phyloP scores from a whole-genome alignment of 2,797 vertebrate genomes.

The Eospalax fontanierii region DNA sequence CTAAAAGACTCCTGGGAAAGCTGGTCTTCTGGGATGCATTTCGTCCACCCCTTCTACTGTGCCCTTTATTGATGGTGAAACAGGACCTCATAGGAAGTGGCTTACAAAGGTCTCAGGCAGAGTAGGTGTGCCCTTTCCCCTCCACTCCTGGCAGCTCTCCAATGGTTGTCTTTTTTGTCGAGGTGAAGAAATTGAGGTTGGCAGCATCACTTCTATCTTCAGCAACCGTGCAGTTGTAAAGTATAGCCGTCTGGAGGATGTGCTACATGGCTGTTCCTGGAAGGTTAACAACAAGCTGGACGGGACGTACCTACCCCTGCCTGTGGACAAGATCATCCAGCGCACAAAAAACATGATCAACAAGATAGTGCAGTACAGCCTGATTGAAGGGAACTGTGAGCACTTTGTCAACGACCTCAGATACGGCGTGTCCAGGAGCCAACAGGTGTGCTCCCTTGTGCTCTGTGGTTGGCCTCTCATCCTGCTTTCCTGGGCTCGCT shows the following conservation, averaged over 20 bases:
- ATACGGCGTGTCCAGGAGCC: slow-evolving; percentile 87
- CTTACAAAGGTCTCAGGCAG: not conserved
- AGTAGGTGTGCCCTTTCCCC: not conserved
- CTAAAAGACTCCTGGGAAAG: not conserved
- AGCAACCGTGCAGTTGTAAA: slow-evolving; percentile 90
- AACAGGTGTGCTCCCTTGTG: slow-evolving; percentile 81
- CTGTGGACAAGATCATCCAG: slow-evolving; percentile 83
- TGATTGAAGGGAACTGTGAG: slow-evolving; percentile 93
- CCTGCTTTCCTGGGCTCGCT: not conserved
- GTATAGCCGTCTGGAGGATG: slow-evolving; percentile 89
- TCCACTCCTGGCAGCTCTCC: not conserved
- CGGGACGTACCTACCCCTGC: slow-evolving; percentile 84
- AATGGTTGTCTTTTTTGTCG: not conserved
- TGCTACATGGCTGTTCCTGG: slow-evolving; percentile 89
- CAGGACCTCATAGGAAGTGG: not conserved
- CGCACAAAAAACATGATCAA: slow-evolving; percentile 87
- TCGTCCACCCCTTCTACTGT: not conserved
- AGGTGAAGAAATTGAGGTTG: slow-evolving; percentile 88
- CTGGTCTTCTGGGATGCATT: not conserved
- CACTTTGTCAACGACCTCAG: slow-evolving; percentile 93
- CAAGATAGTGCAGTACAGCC: slow-evolving; percentile 86
- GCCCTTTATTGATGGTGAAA: not conserved
- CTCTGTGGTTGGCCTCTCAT: accelerated
- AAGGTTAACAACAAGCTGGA: slow-evolving; percentile 86
- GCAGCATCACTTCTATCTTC: slow-evolving; percentile 92